Evolutionary conservation across 2,113 vertebrate genomes (phyloP), one percentile per base, ranked within the genome.

Genomic region (Semnopithecus entellus): DNA sequence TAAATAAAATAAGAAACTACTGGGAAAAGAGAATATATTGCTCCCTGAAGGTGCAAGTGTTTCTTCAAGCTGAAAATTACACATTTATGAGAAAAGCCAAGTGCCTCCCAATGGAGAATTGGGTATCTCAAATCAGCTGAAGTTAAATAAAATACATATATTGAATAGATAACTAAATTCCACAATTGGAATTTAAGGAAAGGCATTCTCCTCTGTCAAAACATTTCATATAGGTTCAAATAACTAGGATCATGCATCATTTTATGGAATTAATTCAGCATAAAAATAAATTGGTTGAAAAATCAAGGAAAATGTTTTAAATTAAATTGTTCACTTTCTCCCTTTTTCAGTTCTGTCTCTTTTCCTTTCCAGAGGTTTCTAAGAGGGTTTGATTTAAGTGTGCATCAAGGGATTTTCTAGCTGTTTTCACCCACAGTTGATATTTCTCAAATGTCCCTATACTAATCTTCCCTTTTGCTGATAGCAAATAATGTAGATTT

Each of bases 41-140:
- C 83, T 99, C 97, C 98, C 98, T 98, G 87, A 98, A 98, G 98
- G 97, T 97, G 94, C 88, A 96, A 98, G 90, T 98, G 98, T 98
- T 98, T 98, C 97, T 98, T 98, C 98, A 96, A 99, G 98, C 96
- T 98, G 98, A 98, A 99, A 98, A 99, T 99, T 99, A 98, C 98
- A 98, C 98, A 98, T 98, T 98, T 98, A 96, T 98, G 98, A 98
- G 97, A 98, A 98, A 98, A 98, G 91, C 78, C 97, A 97, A 98
- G 97, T 97, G 87, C 57, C 96, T 98, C 88, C 96, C 97, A 95
- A 73, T 96, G 94, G 96, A 97, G 86, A 97, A 81, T 55, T 91
- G 97, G 94, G 88, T 98, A 91, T 97, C 98, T 98, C 91, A 98
- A 98, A 98, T 98, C 97, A 98, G 90, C 95, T 96, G 95, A 98